Evolutionary conservation across 2,888 invertebrate species (phyloP), one percentile per base, ranked within the genome.

Genomic region (Calliphora vomitoria): DNA sequence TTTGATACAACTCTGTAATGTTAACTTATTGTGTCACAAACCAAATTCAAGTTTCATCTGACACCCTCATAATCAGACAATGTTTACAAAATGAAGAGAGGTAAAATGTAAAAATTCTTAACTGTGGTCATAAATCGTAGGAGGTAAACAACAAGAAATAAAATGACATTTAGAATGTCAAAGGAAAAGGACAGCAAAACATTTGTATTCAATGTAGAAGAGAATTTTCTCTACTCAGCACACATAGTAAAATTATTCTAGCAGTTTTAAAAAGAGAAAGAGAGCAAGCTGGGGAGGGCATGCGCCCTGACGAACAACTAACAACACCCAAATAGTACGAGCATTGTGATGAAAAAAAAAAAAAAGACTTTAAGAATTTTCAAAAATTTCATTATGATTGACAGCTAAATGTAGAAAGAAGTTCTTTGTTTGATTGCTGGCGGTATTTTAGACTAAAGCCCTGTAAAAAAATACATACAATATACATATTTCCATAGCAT

Each of bases 251-350:
- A n/a, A 25, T 13, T 8, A 58, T 82, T 83, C 80, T 55, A 78
- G 84, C 68, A 87, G 69, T 84, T 87, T 72, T 18, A 55, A 31
- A 64, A 15, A 69, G 68, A 38, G 38, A 31, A 13, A 44, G 41
- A 62, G n/a, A 35, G 35, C 25, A 4, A 76, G 41, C 60, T 38
- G 35, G 20, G 2, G 31, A 50, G 75, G 80, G 55, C 86, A 69
- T 88, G 88, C 88, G 88, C 86, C n/a, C 20, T 81, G 11, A 11
- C 5, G 8, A 15, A 66, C 10, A 58, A 53, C 47, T 82, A 88
- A 84, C 88, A 84, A 88, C 88, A 88, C 88, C 88, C 88, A 88
- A 78, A n/a, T 69, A 60, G 38, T 60, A 58, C 8, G 8, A 74
- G 11, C 38, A 62, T 1, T 10, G 8, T 31, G n/a, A 64, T 71